A percentile compares a stretch with the other conserved stretches of the same genome.
These are phyloP conservation scores for Apodemus sylvaticus DNA, from an alignment of 2,113 vertebrate genomes.

Conservation along the genomic window DNA sequence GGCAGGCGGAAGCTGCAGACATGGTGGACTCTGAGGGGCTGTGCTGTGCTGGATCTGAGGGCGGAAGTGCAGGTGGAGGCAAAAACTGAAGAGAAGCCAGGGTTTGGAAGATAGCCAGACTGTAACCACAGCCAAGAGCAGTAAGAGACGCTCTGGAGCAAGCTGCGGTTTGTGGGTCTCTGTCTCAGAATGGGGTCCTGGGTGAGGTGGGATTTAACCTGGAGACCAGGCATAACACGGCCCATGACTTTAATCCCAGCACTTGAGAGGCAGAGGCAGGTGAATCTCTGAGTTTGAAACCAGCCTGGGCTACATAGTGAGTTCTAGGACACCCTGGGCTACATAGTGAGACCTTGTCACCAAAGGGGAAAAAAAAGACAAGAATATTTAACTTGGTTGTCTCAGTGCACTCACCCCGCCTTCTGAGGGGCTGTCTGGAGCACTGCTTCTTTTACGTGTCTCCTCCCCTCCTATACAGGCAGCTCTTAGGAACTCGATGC, in stretches of 20 bases:
- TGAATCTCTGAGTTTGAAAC: background rate
- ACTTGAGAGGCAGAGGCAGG: background rate
- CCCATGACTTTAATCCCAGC: background rate
- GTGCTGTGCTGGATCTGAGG: too few relatives aligned
- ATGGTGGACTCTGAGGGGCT: rapidly evolving
- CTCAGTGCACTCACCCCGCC: background rate
- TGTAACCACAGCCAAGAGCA: background rate
- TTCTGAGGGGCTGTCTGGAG: background rate
- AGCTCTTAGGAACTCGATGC: too few relatives aligned
- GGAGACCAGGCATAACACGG: background rate
- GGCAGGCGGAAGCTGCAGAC: background rate
- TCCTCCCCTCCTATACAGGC: background rate
- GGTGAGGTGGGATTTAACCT: background rate
- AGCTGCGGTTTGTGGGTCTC: background rate
- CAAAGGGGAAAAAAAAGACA: background rate
- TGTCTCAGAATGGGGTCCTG: background rate
- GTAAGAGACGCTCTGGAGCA: background rate
- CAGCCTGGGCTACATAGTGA: background rate
- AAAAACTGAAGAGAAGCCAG: background rate
- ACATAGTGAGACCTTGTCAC: background rate
- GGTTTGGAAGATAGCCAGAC: background rate
- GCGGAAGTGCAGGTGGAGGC: background rate
- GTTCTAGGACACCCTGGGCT: background rate
- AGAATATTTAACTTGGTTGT: background rate
- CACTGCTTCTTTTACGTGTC: background rate